phyloP scores from a whole-genome alignment of 2,797 vertebrate genomes.

The Pangasius krempfi region DNA sequence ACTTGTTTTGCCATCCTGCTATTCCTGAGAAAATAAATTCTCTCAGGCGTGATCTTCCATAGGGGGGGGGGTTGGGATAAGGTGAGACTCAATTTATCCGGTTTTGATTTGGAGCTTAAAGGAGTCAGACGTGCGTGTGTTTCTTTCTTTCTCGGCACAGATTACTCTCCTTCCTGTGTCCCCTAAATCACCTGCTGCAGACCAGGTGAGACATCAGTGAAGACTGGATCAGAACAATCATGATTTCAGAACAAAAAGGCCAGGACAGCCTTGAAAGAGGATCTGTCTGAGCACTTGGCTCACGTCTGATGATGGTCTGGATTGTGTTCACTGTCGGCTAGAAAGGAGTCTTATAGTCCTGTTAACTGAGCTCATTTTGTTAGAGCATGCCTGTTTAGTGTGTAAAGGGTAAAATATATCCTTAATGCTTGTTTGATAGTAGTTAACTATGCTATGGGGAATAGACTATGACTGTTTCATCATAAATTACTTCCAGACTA shows the following conservation, averaged over 20 bases:
- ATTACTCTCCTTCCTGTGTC: constrained; percentile 4
- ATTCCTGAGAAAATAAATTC: neutral
- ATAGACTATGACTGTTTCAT: neutral
- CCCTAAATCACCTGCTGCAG: constrained; percentile 12
- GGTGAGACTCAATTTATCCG: constrained; percentile 33
- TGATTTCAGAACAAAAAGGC: neutral
- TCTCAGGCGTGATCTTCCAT: neutral
- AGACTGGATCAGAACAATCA: neutral
- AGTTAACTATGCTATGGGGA: neutral
- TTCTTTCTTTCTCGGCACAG: constrained; percentile 3
- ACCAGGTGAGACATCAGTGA: constrained; percentile 27
- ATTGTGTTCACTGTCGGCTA: neutral
- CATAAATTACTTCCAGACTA: neutral
- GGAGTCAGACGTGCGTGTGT: neutral
- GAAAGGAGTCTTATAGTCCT: neutral
- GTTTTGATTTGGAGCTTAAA: constrained; percentile 34
- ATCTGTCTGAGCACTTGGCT: constrained; percentile 9
- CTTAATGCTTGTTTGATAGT: neutral
- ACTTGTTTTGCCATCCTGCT: neutral
- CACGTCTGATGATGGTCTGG: neutral
- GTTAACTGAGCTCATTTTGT: neutral
- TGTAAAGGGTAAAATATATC: neutral
- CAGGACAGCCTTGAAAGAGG: neutral
- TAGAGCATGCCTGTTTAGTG: neutral
- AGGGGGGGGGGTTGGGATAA: neutral